Conservation (phyloP, 1,140 invertebrate species). For the Tetramorium parvispinum region DNA sequence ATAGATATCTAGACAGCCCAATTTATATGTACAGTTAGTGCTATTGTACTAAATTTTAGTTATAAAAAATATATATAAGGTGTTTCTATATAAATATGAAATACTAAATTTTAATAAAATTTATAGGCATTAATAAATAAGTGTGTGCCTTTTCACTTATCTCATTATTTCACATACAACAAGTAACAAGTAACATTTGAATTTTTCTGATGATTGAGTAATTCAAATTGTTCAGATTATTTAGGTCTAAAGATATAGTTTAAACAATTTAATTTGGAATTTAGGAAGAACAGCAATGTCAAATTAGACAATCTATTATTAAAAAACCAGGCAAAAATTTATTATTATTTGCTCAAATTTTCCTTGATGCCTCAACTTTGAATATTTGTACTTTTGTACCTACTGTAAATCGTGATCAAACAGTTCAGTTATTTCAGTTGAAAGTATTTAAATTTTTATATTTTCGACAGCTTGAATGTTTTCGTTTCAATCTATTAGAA, state of each 20-base stretch:
- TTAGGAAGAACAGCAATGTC: not conserved
- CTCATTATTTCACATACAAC: conserved; percentile 5
- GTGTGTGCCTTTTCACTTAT: conserved; percentile 9
- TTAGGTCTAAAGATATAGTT: not conserved
- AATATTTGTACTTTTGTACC: not conserved
- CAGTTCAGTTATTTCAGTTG: not conserved
- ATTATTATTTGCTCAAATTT: not conserved
- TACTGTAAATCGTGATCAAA: not conserved
- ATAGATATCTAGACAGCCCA: not conserved
- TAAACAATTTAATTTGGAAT: not conserved
- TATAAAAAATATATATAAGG: not conserved
- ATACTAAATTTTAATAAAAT: conserved; percentile 7
- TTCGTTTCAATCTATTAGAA: not conserved
- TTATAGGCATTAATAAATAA: not conserved
- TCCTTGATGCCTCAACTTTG: not conserved
- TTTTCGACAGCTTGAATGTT: not conserved
- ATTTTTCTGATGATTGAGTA: not conserved
- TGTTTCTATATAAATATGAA: not conserved
- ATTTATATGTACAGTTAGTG: not conserved
- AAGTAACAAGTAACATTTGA: not conserved
- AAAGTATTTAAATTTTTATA: not conserved
- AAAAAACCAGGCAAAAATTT: not conserved
- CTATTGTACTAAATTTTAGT: not conserved
- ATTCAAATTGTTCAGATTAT: conserved; percentile 15
- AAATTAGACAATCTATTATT: not conserved